Conservation (phyloP, 2,113 vertebrate species). For the Macrotus californicus region DNA sequence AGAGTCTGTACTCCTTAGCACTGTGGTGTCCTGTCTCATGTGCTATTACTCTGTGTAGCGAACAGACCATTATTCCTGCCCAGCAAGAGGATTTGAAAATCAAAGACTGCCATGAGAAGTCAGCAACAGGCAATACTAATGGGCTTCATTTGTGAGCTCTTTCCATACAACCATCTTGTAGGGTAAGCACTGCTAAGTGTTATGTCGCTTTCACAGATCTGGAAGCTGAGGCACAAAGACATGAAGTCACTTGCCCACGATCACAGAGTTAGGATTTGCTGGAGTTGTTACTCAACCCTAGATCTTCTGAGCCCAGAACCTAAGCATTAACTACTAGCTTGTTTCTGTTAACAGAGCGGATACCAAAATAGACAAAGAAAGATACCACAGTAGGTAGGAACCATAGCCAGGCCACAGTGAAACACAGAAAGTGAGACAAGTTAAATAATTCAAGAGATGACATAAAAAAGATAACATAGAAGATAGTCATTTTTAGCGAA, state of each 20-base stretch:
- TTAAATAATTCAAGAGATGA: not conserved
- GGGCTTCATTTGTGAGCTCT: not conserved
- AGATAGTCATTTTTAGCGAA: not conserved
- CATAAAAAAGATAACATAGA: not conserved
- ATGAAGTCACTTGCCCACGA: not conserved
- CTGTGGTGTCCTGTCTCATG: not conserved
- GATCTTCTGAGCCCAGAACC: not conserved
- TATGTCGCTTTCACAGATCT: not conserved
- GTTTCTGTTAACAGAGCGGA: not conserved
- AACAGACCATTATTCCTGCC: not conserved
- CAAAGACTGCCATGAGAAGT: not conserved
- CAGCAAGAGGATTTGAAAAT: not conserved
- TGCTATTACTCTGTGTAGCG: not conserved
- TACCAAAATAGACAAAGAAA: not conserved
- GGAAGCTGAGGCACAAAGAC: not conserved
- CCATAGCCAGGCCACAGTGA: not conserved
- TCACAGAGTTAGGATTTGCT: not conserved
- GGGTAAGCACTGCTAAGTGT: not conserved
- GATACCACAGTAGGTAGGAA: not conserved
- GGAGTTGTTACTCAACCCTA: not conserved
- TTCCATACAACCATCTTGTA: not conserved
- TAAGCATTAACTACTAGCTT: not conserved
- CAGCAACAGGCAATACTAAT: not conserved
- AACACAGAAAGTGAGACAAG: not conserved
- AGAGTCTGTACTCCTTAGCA: not conserved